Evolutionary conservation across 2,797 vertebrate genomes (phyloP), one percentile per base, ranked within the genome.

Genomic region (Labroides dimidiatus): DNA sequence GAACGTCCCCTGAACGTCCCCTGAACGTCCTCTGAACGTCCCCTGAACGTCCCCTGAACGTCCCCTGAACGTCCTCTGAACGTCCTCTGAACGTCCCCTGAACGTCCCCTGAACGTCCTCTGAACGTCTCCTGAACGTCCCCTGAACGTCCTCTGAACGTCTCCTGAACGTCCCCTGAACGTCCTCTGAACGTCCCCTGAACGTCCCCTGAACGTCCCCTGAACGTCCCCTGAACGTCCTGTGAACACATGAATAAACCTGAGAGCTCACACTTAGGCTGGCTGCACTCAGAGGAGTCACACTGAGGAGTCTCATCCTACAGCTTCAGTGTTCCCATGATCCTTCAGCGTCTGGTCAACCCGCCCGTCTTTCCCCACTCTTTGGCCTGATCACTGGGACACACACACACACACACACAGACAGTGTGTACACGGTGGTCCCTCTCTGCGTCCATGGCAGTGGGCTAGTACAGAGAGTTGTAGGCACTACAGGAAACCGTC

Each of bases 401-500:
- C 67, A 68, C 70, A 81, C 69, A 71, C 67, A 77, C 75, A 68
- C 67, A 68, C 70, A 81, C 69, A 71, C 67, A 45, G 27, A 56
- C 33, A 48, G 61, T 77, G 60, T 39, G 58, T 54, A 69, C 54
- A 66, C 77, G 37, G 51, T 68, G 43, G 56, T 82, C 74, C 74
- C 64, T 80, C 76, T 87, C 84, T 80, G 71, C 77, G 70, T 53
- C 68, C 72, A 71, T 90, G 92, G 90, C 91, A 92, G 91, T 91
- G 84, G 86, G 80, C 67, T 79, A 69, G 69, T 76, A 82, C 77
- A 90, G 82, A 84, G 69, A 72, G 72, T 62, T 71, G 49, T 88
- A 94, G 91, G 91, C 91, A 93, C 92, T 91, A 86, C 80, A 85
- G 82, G 84, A 85, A 84, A 75, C 84, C 82, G 70, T 82, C 75